Conservation (phyloP, 2,113 vertebrate genomes). For the Piaya cayana region DNA sequence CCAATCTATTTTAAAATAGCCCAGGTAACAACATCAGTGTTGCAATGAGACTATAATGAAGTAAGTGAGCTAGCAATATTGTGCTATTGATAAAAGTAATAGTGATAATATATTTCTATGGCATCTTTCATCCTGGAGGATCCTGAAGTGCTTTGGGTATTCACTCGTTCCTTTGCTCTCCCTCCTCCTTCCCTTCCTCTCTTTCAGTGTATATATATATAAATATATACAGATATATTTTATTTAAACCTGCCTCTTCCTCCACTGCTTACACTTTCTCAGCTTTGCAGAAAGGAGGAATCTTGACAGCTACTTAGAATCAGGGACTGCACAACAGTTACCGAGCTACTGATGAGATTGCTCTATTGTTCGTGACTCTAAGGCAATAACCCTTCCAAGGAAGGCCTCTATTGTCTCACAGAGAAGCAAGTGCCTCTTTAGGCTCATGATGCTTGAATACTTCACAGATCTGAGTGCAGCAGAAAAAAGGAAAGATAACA, state of each 20-base stretch:
- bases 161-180: neutral
- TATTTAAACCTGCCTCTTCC: neutral
- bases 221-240: neutral
- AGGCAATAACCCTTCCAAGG: neutral
- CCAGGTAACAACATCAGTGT: constrained; percentile 13
- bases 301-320: neutral
- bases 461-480: neutral
- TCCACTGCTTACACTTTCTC: neutral
- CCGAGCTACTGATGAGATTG: neutral
- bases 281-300: neutral
- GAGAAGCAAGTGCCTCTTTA: neutral
- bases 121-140: neutral
- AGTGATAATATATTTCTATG: constrained; percentile 28
- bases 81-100: constrained; percentile 27
- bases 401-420: neutral
- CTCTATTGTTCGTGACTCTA: neutral
- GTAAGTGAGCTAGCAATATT: constrained; percentile 35
- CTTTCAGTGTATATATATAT: neutral
- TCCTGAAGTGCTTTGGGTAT: neutral
- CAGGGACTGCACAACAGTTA: neutral
- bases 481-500: neutral
- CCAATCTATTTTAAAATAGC: constrained; percentile 45
- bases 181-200: neutral
- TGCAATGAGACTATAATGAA: constrained; percentile 39
- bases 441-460: neutral